phyloP scores from a whole-genome alignment of 2,888 invertebrate species.

The Ophraella communa region DNA sequence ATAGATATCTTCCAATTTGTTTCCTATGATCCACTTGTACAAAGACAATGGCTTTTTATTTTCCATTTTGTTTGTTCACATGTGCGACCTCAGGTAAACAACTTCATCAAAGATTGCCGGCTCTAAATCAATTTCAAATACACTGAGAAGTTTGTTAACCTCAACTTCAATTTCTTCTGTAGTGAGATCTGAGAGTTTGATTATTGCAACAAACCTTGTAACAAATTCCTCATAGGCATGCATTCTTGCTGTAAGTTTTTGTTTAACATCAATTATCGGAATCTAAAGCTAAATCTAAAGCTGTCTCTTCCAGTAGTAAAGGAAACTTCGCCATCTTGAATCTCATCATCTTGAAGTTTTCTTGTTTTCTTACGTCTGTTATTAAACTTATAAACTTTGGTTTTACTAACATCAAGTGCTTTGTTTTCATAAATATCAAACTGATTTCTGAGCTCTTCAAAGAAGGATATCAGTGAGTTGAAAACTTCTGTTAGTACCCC shows the following conservation, averaged over 20 bases:
- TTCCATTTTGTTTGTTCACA: no score
- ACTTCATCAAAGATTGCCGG: no score
- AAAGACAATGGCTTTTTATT: no score
- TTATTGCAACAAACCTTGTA: conserved; percentile 6
- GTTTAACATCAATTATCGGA: conserved; percentile 12
- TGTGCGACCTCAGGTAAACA: no score
- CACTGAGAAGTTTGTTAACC: no score
- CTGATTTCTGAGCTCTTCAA: conserved; percentile 12
- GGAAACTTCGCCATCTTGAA: conserved; percentile 8
- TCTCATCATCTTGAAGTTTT: conserved; percentile 13
- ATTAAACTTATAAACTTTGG: conserved; percentile 1
- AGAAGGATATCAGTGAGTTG: background rate
- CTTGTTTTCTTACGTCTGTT: conserved; percentile 8
- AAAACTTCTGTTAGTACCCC: background rate
- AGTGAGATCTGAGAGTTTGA: conserved; percentile 1
- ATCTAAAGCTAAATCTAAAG: background rate
- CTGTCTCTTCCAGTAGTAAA: conserved; percentile 14
- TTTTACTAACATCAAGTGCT: conserved; percentile 12
- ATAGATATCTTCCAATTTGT: no score
- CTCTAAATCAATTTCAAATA: no score
- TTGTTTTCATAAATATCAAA: conserved; percentile 13
- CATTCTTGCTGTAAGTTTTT: conserved; percentile 12
- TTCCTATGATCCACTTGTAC: no score
- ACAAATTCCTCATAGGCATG: conserved; percentile 5
- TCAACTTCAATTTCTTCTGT: conserved; percentile 9